Evolutionary conservation across 2,888 invertebrate genomes (phyloP), one percentile per base, ranked within the genome.

Genomic region (Polylopha cassiicola): DNA sequence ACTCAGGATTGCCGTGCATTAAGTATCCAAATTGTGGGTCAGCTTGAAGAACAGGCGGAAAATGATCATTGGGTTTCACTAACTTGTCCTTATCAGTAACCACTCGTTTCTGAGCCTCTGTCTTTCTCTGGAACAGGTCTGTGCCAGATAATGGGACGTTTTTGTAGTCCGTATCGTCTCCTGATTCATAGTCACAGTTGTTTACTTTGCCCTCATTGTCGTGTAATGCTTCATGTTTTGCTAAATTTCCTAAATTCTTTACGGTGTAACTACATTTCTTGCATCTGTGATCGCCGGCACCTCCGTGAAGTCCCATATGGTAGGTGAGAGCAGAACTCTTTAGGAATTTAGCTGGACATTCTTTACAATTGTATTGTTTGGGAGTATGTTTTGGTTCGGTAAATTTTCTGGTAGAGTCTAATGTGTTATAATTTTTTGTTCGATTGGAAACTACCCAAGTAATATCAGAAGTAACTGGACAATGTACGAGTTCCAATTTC

Each of bases 1-100:
- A 93, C 50, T 91, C 90, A 0, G 92, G 92, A 72, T 91, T 92
- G 3, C 92, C 93, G 46, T 90, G 89, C 88, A 91, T 91, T 18
- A 89, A 71, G 43, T 88, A 87, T 3, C 90, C 90, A 52, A 91
- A 91, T 57, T 91, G 90, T 3, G 90, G 90, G 63, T 92, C 91
- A 2, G 89, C 86, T 47, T 87, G 81, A 23, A 87, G 72, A 0
- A 86, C 75, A 6, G 86, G 84, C 11, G 85, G 84, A 50, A 87
- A 87, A 55, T 87, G 87, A 48, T 87, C 86, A 45, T 85, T 87
- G 3, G 87, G 87, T 51, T 79, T 82, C 5, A 84, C 78, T 46
- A 86, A 63, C 51, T 85, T 84, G 53, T 86, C 74, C 68, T 86
- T 84, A 57, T 87, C 87, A 14, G 59, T 76, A 36, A 73, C 63